Base-by-base conservation (phyloP, 2,888 invertebrate genomes). In the Archips xylosteana region DNA sequence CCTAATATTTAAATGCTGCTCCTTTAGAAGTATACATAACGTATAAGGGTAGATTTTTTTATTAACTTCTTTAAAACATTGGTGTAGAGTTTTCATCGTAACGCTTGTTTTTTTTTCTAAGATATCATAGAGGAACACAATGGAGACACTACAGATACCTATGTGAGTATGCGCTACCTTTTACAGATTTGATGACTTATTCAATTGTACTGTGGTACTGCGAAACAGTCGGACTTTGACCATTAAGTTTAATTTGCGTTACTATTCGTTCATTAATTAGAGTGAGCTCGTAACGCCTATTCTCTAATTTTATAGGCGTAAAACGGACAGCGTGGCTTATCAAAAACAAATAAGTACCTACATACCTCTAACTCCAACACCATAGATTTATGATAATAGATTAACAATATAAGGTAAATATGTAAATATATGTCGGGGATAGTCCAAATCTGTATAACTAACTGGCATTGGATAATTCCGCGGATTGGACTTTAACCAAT, bases 141-240 rank as follows among this genome's bases (percentile, higher is more conserved):
- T 60, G 34, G 13, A 60, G 15, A 39, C 12, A 57, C 49, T 49
- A 49, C 6, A 6, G 13, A 49, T 49, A 49, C 13, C 13, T 13
- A 32, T 32, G 32, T 57, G 32, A 1, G 32, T 3, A 57, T 32
- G 32, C 32, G 32, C 12, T 32, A 57, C 57, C 57, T 57, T 57
- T 12, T 57, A 57, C 32, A 57, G 57, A 57, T 57, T 57, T 57
- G 32, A 57, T 12, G 57, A 57, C 32, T 57, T 57, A 57, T 57
- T 57, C 57, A 32, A 57, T 57, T 57, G 57, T 57, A n/a, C 2
- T 32, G 57, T 3, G 23, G 32, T 57, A 57, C 57, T 57, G 57
- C 57, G 10, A 57, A 57, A n/a, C 32, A 32, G 32, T 32, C 12
- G 32, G 57, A 57, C 32, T 57, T 8, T 57, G 57, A 57, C 32